Percentiles rank a stretch among this genome's conserved stretches.
These are phyloP conservation scores for Oenanthe melanoleuca DNA, from an alignment of 2,113 vertebrate species.

Conservation along the genomic window DNA sequence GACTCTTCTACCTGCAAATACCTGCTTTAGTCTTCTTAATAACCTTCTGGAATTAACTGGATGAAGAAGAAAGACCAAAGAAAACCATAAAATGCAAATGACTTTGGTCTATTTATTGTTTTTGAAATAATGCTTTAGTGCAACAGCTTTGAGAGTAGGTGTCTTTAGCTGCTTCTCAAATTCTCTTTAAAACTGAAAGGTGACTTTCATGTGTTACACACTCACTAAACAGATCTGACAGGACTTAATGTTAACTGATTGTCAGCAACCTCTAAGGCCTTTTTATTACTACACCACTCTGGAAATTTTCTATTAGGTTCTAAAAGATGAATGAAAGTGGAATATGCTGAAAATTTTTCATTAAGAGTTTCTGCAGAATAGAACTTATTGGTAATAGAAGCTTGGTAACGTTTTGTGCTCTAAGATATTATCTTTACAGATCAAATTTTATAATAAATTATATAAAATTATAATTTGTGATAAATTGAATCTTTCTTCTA, in stretches of 20 bases:
- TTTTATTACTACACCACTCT: background rate
- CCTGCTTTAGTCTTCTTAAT: conserved; percentile 44
- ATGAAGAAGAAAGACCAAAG: background rate
- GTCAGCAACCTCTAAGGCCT: background rate
- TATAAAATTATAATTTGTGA: background rate
- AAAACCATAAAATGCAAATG: background rate
- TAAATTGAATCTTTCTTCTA: background rate
- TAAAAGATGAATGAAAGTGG: background rate
- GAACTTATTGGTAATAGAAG: background rate
- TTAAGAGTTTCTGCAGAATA: background rate
- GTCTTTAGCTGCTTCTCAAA: background rate
- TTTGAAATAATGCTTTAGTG: background rate
- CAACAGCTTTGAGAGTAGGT: background rate
- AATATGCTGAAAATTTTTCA: background rate
- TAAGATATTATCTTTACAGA: background rate
- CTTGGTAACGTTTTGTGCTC: background rate
- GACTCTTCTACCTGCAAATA: conserved; percentile 42
- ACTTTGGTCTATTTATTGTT: background rate
- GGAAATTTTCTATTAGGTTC: background rate
- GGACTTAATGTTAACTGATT: background rate
- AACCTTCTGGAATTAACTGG: background rate
- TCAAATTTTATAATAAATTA: background rate
- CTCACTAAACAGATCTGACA: background rate
- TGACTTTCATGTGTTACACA: background rate
- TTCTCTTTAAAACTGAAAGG: background rate